These are phyloP conservation scores for Antidorcas marsupialis DNA, from an alignment of 2,113 vertebrate species.

Conservation along the genomic window DNA sequence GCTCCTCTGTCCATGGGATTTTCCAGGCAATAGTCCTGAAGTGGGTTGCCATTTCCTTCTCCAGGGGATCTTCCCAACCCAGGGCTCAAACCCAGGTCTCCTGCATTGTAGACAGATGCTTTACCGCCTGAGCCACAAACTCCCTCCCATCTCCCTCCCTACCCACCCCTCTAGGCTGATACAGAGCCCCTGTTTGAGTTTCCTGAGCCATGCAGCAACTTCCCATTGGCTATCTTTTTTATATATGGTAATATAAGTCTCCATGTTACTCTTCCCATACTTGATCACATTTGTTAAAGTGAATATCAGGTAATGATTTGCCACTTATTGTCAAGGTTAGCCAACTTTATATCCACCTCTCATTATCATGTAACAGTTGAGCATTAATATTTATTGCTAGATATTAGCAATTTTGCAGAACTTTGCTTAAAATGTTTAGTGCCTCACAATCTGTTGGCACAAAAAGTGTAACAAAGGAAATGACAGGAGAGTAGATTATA, in stretches of 20 bases:
- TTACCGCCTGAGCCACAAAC: too few species aligned
- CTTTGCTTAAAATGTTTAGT: slow-evolving; percentile 78
- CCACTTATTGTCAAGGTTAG: slow-evolving; percentile 64
- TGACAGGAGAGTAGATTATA: slow-evolving; percentile 75
- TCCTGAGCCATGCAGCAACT: not conserved
- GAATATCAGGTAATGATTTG: not conserved
- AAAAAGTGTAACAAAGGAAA: slow-evolving; percentile 76
- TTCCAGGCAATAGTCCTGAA: too few species aligned
- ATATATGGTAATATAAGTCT: not conserved
- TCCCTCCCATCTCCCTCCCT: not conserved
- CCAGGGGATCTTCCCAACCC: too few species aligned
- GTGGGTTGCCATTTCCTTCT: too few species aligned
- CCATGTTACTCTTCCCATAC: not conserved
- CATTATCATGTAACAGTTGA: slow-evolving; percentile 65
- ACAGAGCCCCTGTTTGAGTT: not conserved
- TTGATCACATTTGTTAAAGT: not conserved
- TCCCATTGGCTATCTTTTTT: not conserved
- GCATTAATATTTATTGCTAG: slow-evolving; percentile 79
- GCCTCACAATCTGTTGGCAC: slow-evolving; percentile 76
- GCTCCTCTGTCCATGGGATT: too few species aligned
- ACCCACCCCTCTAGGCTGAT: not conserved
- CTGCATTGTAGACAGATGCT: too few species aligned
- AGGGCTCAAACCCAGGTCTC: too few species aligned
- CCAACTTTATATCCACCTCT: slow-evolving; percentile 62
- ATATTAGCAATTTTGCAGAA: slow-evolving; percentile 76